Base-by-base conservation (phyloP, 1,140 invertebrate genomes). In the Tetragnatha versicolor region DNA sequence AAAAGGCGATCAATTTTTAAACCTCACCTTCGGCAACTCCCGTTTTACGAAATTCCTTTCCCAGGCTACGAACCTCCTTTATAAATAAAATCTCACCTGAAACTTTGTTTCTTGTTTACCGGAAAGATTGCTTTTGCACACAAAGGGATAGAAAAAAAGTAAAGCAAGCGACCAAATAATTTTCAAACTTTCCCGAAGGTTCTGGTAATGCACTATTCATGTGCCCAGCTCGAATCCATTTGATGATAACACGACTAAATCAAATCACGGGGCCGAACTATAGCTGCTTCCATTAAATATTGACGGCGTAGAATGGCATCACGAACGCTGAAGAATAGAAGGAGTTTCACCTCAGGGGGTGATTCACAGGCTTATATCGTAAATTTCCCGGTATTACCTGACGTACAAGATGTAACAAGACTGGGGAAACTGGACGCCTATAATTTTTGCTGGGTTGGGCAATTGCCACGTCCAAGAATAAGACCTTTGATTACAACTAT, bases 241-340 rank as follows among this genome's bases (percentile, higher is more conserved):
- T 2, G 55, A 58, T 33, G 55, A 35, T 58, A 58, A 58, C 29
- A 27, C 55, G 35, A n/a, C 55, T 58, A 58, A 58, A 58, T 58
- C 55, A 58, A 27, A 58, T 58, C 35, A 27, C 12, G 17, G 6
- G n/a, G 27, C 55, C 22, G 1, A 31, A 31, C n/a, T 33, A 58
- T 33, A 20, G 27, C n/a, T 17, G 42, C 33, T 37, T 45, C 61
- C 25, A 68, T 68, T 51, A 68, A 68, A 68, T 68, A 68, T 68
- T 68, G 65, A 68, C 14, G 22, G 31, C n/a, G 31, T 12, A 33
- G 35, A 68, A 68, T 68, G 65, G 47, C 45, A n/a, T 68, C 65
- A 68, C 65, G 65, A 42, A 68, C 22, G 6, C 4, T 6, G 27
- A 68, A 68, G 29, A 68, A 35, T 49, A 68, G 65, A 37, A 14